A percentile compares a stretch with the other conserved stretches of the same genome.
Conservation (phyloP, 2,888 invertebrate genomes). For the Scaptomyza reducta region DNA sequence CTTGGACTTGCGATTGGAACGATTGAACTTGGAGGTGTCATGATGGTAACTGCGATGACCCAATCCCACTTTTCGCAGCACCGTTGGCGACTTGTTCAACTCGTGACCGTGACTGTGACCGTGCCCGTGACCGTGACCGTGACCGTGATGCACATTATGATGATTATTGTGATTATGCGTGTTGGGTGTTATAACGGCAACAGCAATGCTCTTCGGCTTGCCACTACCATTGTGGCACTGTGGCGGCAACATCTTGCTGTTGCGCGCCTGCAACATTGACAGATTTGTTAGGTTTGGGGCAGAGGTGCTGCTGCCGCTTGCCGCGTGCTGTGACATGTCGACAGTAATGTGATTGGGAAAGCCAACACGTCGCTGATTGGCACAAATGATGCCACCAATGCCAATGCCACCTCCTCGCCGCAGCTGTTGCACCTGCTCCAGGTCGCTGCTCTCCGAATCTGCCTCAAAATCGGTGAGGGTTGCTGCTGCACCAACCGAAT, state of each 20-base stretch:
- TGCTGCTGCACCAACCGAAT: conserved; percentile 50
- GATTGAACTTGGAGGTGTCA: conserved; percentile 87
- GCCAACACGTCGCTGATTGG: conserved; percentile 21
- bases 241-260: conserved; percentile 69
- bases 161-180: conserved; percentile 54
- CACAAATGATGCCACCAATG: conserved; percentile 24
- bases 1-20: conserved; percentile 91
- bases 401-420: conserved; percentile 39
- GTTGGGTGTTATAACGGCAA: conserved; percentile 81
- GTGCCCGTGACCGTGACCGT: conserved; percentile 19
- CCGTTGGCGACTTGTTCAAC: conserved; percentile 75
- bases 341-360: conserved; percentile 15
- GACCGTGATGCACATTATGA: conserved; percentile 25
- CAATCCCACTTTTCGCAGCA: conserved; percentile 81
- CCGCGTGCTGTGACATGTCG: conserved; percentile 52
- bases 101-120: conserved; percentile 50
- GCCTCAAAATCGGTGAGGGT: conserved; percentile 86
- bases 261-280: conserved; percentile 59
- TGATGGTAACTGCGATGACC: conserved; percentile 83
- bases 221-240: conserved; percentile 41
- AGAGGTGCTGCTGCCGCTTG: conserved; percentile 45
- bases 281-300: conserved; percentile 47
- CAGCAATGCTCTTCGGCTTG: conserved; percentile 78
- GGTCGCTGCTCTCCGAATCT: conserved; percentile 86
- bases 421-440: conserved; percentile 82